Evolutionary conservation across 2,888 invertebrate genomes (phyloP), one percentile per base, ranked within the genome.

Genomic region (Epinotia brunnichana): DNA sequence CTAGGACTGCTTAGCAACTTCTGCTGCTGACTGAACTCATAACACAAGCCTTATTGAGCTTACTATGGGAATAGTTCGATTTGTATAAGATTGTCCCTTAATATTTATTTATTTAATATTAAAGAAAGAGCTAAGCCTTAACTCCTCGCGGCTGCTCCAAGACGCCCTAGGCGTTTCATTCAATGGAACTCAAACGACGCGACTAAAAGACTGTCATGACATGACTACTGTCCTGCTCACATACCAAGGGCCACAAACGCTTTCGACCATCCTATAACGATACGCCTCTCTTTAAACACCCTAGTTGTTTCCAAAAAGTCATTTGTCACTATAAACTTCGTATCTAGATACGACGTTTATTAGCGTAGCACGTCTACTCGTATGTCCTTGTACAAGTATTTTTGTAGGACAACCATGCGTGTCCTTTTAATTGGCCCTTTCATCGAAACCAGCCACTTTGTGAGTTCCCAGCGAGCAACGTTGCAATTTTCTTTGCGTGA

Each of bases 111-210:
- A n/a, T n/a, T n/a, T n/a, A 53, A 63, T 1, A n/a, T n/a, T 4
- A 29, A 19, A 24, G 7, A 11, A 2, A 63, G 39, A 24, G 19
- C 60, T 44, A 11, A 10, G 15, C 70, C 70, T 71, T 71, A 71
- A 70, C 39, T 35, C 63, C 59, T 13, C 15, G 11, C 2, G 63
- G 70, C 57, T 9, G 59, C 24, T 24, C 70, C 59, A 5, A 29
- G 35, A 29, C 54, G 70, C 70, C 70, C 29, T 19, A 44, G 70
- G 70, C 70, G 60, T n/a, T 66, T 15, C 29, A 7, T 44, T 35
- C 62, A 70, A 44, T 41, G 59, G 53, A 71, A 39, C 53, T 29
- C 41, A 4, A 60, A 66, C 41, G 19, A 35, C 63, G 24, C 51
- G 15, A n/a, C 3, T 24, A 64, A 64, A 53, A 35, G 2, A 53